Conservation (phyloP, 2,113 vertebrate genomes). For the Perognathus longimembris region DNA sequence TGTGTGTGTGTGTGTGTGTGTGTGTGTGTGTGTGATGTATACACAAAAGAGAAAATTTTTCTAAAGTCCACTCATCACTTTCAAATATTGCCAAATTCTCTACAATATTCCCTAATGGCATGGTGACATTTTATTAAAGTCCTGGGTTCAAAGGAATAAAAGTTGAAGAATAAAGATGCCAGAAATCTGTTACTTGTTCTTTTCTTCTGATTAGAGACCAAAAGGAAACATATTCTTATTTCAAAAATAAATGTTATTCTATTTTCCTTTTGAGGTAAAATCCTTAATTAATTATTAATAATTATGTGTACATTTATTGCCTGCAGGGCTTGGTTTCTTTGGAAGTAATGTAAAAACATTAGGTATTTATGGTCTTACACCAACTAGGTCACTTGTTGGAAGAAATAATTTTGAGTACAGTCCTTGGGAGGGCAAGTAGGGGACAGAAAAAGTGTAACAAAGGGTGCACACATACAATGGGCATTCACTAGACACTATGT, state of each 20-base stretch:
- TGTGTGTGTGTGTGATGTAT: no score
- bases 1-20: no score
- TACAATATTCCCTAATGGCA: background rate
- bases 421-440: no score
- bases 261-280: conserved; percentile 77
- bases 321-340: conserved; percentile 72
- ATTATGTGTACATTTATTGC: conserved; percentile 75
- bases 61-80: conserved; percentile 4
- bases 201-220: background rate
- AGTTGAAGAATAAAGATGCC: background rate
- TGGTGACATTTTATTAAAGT: conserved; percentile 13
- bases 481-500: no score
- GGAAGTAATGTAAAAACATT: conserved; percentile 79
- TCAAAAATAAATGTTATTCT: conserved; percentile 81
- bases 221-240: conserved; percentile 75
- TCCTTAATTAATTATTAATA: conserved; percentile 87
- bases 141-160: background rate
- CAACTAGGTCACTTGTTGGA: conserved; percentile 76
- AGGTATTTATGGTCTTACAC: conserved; percentile 80
- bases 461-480: no score
- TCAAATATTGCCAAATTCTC: background rate
- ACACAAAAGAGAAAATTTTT: background rate
- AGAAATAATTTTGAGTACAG: conserved; percentile 56
- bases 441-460: no score
- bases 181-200: background rate